These are phyloP conservation scores for Cryptocephalus moraei DNA, from an alignment of 2,888 invertebrate species.

Conservation along the genomic window DNA sequence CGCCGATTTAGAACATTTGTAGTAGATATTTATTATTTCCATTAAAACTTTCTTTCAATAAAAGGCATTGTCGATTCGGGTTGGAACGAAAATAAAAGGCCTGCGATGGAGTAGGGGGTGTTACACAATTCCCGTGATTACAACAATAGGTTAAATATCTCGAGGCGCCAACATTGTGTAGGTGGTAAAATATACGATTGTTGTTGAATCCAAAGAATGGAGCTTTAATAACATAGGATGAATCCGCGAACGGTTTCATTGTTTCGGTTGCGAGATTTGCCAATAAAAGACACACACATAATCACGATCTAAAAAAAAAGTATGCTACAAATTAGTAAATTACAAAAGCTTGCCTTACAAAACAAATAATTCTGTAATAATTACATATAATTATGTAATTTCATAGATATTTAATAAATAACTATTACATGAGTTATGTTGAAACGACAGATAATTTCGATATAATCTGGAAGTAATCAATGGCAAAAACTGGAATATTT, in stretches of 20 bases:
- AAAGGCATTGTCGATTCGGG: conserved; percentile 15
- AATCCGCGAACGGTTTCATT: conserved; percentile 10
- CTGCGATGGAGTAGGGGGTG: conserved; percentile 14
- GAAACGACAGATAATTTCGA: no score
- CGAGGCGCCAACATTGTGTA: conserved; percentile 26
- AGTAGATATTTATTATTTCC: conserved; percentile 5
- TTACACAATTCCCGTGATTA: conserved; percentile 26
- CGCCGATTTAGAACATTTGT: conserved; percentile 3
- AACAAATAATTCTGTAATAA: no score
- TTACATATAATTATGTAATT: no score
- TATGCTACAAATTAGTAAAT: no score
- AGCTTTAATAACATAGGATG: conserved; percentile 17
- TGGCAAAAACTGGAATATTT: no score
- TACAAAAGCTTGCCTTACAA: no score
- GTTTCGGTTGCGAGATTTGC: conserved; percentile 3
- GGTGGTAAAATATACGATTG: conserved; percentile 29
- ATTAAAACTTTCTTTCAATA: conserved; percentile 4
- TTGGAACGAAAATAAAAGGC: conserved; percentile 15
- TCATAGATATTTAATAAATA: no score
- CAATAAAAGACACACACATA: no score
- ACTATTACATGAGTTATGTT: no score
- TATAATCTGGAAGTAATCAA: no score
- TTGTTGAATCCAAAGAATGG: conserved; percentile 23
- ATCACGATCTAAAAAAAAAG: no score
- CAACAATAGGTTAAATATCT: conserved; percentile 32